Conservation (phyloP, 2,888 invertebrate genomes). For the Xestia c-nigrum region DNA sequence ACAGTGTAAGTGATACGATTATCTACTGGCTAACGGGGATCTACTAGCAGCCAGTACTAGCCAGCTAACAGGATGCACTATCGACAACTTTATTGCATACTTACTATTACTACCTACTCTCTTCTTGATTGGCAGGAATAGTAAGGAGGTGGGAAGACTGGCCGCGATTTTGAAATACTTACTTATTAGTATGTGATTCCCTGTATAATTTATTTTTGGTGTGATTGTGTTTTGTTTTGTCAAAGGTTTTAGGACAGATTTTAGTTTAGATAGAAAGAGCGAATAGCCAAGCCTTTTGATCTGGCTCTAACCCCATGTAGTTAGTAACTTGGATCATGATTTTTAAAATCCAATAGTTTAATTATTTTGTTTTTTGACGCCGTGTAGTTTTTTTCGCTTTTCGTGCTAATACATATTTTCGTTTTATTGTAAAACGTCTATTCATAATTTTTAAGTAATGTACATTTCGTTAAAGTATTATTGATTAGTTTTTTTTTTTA, state of each 20-base stretch:
- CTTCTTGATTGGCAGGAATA: conserved; percentile 8
- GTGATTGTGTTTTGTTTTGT: background rate
- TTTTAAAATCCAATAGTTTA: background rate
- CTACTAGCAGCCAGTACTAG: conserved; percentile 11
- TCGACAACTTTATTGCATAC: conserved; percentile 44
- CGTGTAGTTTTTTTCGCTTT: background rate
- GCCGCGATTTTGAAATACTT: background rate
- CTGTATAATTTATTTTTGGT: background rate
- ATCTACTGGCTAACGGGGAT: conserved; percentile 39
- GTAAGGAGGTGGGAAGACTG: background rate
- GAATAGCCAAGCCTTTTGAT: background rate
- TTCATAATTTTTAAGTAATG: no score
- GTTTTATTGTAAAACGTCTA: background rate
- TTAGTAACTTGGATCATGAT: background rate
- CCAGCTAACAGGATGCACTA: conserved; percentile 31
- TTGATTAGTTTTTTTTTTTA: no score
- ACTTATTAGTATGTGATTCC: background rate
- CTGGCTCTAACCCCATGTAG: background rate
- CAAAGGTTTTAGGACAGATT: background rate
- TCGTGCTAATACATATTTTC: background rate
- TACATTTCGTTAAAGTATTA: no score
- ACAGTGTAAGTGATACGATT: conserved; percentile 41
- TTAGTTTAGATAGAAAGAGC: background rate
- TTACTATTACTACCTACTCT: conserved; percentile 19
- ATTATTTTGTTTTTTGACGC: background rate